These are phyloP conservation scores for Camponotus vicinus DNA, from an alignment of 1,140 invertebrate species.

Conservation along the genomic window DNA sequence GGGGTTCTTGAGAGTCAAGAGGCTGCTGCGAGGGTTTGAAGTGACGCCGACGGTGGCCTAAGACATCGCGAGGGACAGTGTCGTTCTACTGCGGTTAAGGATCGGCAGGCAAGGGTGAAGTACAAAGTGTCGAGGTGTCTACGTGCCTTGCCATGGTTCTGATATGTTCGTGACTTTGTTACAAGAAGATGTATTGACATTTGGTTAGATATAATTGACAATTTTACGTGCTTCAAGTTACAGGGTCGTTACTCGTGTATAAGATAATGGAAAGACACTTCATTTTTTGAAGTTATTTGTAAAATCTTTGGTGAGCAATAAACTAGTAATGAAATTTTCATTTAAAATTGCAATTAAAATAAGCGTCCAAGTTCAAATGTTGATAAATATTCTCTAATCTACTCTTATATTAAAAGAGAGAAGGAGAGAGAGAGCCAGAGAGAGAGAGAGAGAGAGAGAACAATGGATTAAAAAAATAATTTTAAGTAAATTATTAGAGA, in stretches of 20 bases:
- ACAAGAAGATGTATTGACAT: constrained; percentile 4
- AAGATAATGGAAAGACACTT: too few relatives aligned
- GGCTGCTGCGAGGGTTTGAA: constrained; percentile 29
- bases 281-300: neutral
- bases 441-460: too few relatives aligned
- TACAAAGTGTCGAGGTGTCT: constrained; percentile 59
- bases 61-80: constrained; percentile 39
- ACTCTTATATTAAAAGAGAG: neutral
- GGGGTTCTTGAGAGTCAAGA: constrained; percentile 60
- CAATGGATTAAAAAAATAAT: neutral
- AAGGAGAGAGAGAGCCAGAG: too few relatives aligned
- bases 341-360: neutral
- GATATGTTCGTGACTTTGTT: constrained; percentile 49
- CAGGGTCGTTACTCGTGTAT: neutral
- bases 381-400: neutral
- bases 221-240: constrained; percentile 15
- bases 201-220: constrained; percentile 21
- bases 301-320: neutral
- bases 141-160: constrained; percentile 23
- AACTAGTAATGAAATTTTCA: too few relatives aligned
- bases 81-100: constrained; percentile 52
- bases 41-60: constrained; percentile 41
- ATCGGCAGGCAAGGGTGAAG: constrained; percentile 18
- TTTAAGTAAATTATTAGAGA: neutral
- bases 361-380: neutral